A percentile compares a stretch with the other conserved stretches of the same genome.
phyloP scores from a whole-genome alignment of 2,888 invertebrate species.

The Cephus nigrinus region DNA sequence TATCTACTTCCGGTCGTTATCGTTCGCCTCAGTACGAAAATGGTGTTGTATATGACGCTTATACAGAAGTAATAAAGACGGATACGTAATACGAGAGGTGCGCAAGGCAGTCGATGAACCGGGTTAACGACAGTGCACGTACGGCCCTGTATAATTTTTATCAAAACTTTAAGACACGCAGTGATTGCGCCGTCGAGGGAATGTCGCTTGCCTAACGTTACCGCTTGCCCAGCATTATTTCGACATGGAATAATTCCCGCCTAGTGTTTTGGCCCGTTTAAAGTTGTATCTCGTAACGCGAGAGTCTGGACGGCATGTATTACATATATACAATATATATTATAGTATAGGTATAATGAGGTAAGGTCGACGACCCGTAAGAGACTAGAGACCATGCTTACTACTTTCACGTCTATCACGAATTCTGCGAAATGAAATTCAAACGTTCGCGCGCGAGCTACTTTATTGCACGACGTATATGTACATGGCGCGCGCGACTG shows the following conservation, averaged over 20 bases:
- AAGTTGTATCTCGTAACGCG: neutral
- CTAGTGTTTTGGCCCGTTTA: neutral
- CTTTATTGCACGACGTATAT: neutral
- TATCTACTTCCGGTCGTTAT: neutral
- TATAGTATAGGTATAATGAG: neutral
- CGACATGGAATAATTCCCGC: slow-evolving; percentile 3
- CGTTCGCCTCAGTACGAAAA: neutral
- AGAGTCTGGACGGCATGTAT: neutral
- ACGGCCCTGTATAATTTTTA: neutral
- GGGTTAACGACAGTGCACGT: too few relatives aligned
- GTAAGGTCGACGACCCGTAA: neutral
- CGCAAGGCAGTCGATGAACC: neutral
- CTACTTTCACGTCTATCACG: slow-evolving; percentile 44
- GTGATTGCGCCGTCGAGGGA: neutral
- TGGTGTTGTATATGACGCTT: neutral
- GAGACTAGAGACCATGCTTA: neutral
- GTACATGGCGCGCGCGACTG: neutral
- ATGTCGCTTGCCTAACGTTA: neutral
- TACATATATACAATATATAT: neutral
- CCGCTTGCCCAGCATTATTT: neutral
- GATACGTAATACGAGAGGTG: neutral
- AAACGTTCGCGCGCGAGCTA: slow-evolving; percentile 5
- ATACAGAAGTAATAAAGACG: neutral
- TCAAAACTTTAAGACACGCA: neutral
- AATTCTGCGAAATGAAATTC: slow-evolving; percentile 44